Base-by-base conservation (phyloP, 2,797 vertebrate species). In the Trachops cirrhosus region DNA sequence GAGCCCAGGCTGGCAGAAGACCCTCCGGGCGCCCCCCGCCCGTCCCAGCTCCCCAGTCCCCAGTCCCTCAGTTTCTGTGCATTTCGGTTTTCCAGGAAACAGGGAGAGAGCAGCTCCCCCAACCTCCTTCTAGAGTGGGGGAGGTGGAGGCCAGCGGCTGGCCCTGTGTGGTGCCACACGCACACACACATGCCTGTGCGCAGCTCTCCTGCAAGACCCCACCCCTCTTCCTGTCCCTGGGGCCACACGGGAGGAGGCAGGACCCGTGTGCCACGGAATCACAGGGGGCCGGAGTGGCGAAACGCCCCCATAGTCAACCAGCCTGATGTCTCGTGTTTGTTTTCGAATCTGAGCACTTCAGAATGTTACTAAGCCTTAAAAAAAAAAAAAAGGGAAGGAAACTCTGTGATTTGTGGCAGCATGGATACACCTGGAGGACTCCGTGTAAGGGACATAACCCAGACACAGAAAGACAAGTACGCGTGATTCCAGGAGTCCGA, bases 111-210 rank as follows among this genome's bases (percentile, higher is more conserved):
- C 6, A 89, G 48, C n/a, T 37, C 2, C 16, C 41, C 29, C 26
- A 62, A 15, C 37, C 16, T n/a, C 22, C 32, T 71, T 32, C 64
- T 50, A 4, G 14, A 75, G 48, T 22, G 19, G 44, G 10, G 5
- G 32, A 48, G n/a, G 39, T 0, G 0, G 82, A 39, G 8, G 57
- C 16, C 37, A 46, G 29, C 10, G 29, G 64, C 37, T 52, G 44
- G 32, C 32, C 9, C 46, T 3, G 5, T 0, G 39, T 0, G 6
- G 18, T 11, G 4, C 1, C 22, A 22, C 52, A 21, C 52, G 10
- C 57, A 24, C 57, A 29, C 59, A 32, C 59, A 5, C 59, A 62
- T 24, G 9, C 9, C 2, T 44, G 44, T 9, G 44, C 44, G 7
- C 22, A 2, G 39, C 24, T 82, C 19, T 73, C 67, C 37, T 12